phyloP scores from a whole-genome alignment of 2,797 vertebrate genomes.

The Ibycter americanus region DNA sequence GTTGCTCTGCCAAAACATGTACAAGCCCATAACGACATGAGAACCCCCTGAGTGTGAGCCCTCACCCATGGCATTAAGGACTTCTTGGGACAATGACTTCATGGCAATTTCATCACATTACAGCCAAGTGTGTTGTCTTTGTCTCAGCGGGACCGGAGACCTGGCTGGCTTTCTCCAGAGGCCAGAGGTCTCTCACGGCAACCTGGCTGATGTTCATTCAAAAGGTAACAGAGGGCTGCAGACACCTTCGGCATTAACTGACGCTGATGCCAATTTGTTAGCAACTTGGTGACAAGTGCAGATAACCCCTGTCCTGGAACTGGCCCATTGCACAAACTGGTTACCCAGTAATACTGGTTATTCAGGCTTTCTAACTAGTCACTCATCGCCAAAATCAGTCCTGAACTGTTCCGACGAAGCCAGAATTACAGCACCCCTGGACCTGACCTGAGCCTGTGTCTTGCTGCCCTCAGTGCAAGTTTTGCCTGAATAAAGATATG shows the following conservation, averaged over 20 bases:
- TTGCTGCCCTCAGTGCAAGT: background rate
- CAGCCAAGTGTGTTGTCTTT: background rate
- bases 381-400: constrained; percentile 11
- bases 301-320: constrained; percentile 27
- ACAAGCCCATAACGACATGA: background rate
- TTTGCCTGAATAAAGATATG: constrained; percentile 32
- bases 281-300: background rate
- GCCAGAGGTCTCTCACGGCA: background rate
- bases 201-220: background rate
- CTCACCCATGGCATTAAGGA: background rate
- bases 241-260: background rate
- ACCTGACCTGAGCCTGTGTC: background rate
- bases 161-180: background rate
- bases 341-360: background rate
- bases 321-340: constrained; percentile 14
- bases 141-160: background rate
- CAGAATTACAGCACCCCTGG: background rate
- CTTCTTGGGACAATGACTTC: constrained; percentile 35
- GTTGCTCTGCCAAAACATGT: background rate
- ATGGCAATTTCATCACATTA: background rate
- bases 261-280: background rate
- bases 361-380: background rate
- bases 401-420: background rate
- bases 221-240: background rate
- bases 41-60: background rate